Evolutionary conservation across 2,888 invertebrate genomes (phyloP), one percentile per base, ranked within the genome.

Genomic region (Mesoligia furuncula): DNA sequence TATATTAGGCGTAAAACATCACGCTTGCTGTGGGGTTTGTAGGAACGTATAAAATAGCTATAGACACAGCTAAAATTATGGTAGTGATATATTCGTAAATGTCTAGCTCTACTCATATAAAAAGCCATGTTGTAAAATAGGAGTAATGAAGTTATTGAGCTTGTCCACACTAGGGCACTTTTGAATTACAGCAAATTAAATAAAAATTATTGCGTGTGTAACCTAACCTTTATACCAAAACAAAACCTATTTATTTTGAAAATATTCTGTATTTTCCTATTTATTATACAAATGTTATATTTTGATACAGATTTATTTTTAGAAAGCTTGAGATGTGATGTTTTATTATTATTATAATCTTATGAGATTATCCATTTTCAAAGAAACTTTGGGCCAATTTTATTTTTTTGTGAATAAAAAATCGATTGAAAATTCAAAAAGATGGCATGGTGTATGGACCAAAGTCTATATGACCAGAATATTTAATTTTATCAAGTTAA

Each of bases 241-340:
- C 51, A 36, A 36, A 31, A 15, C 48, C 15, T 24, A 9, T 61
- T 65, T 51, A 20, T 51, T 67, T 39, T 51, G 39, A 8, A 17
- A 66, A 67, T 48, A 54, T 57, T 64, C 36, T 64, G 48, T 79
- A 39, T 68, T 48, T 24, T 69, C n/a, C 31, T 71, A 64, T 72
- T 72, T 68, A 68, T 48, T 59, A 54, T 13, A 70, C n/a, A 11
- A 72, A 68, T 68, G n/a, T 57, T 72, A 68, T 68, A 79, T 81
- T 84, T 72, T 72, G 31, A 65, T 72, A 84, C 20, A 36, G 42
- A n/a, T 65, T 81, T 62, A 51, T 66, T 70, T 62, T 42, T 27
- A 57, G 27, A 27, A 64, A 73, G n/a, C 54, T 73, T 79, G 36
- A 36, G 42, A 65, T 57, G 31, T 69, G 39, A 77, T 69, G 42